These are phyloP conservation scores for Tupaia tana DNA, from an alignment of 2,113 vertebrate genomes.

Conservation along the genomic window DNA sequence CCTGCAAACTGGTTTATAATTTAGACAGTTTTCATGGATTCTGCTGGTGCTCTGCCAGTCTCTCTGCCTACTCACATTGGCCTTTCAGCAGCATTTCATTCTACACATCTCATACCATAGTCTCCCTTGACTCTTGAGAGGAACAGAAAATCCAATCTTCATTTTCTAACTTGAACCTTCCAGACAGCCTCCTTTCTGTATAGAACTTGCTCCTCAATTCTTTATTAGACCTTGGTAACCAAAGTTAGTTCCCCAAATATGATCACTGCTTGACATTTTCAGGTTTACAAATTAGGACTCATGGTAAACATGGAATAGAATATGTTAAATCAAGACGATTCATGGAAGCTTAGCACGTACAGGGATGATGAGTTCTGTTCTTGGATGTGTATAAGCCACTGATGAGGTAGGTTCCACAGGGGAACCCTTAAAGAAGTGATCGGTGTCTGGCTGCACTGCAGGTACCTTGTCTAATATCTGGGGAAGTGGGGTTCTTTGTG, in stretches of 20 bases:
- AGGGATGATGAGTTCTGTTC: not conserved
- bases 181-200: not conserved
- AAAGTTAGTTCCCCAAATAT: not conserved
- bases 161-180: not conserved
- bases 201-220: not conserved
- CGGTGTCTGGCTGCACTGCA: not conserved
- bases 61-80: not conserved
- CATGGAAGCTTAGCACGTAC: not conserved
- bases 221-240: not conserved
- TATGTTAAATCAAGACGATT: not conserved
- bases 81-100: not conserved
- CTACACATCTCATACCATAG: not conserved
- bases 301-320: not conserved
- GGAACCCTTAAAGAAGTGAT: not conserved
- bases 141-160: constrained; percentile 12
- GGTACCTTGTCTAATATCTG: not conserved
- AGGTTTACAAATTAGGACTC: not conserved
- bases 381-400: not conserved
- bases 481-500: not conserved
- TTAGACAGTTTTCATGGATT: constrained; percentile 7
- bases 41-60: not conserved
- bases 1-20: not conserved
- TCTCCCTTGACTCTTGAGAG: constrained; percentile 17
- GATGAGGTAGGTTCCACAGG: not conserved
- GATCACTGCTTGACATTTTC: not conserved